These are phyloP conservation scores for Timema podura DNA, from an alignment of 2,888 invertebrate genomes.

Conservation along the genomic window DNA sequence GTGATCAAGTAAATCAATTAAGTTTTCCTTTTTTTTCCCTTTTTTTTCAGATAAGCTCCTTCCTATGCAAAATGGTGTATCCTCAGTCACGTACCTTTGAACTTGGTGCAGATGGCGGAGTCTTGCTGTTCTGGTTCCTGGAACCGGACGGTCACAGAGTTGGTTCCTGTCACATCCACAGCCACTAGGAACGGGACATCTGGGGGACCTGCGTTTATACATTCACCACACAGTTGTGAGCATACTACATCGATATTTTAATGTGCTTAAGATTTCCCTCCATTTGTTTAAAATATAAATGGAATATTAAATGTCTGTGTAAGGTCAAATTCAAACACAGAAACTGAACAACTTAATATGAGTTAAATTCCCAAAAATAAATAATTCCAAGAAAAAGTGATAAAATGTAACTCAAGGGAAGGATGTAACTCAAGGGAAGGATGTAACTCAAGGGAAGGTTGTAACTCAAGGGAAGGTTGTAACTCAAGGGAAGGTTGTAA, in stretches of 20 bases:
- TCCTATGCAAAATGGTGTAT: no score
- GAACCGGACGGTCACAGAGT: constrained; percentile 63
- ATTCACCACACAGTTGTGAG: constrained; percentile 8
- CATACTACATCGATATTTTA: not conserved
- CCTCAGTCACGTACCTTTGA: constrained; percentile 62
- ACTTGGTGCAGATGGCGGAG: constrained; percentile 82
- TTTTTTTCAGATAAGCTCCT: no score
- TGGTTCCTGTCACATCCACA: constrained; percentile 61
- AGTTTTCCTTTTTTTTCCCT: no score
- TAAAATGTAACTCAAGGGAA: no score
- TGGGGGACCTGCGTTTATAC: constrained; percentile 66
- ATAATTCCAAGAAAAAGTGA: no score
- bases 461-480: no score
- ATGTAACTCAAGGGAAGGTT: no score
- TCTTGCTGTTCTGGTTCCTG: constrained; percentile 66
- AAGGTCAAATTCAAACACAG: not conserved
- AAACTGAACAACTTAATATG: not conserved
- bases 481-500: no score
- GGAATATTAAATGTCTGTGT: no score
- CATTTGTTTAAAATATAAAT: not conserved
- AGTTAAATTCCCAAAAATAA: no score
- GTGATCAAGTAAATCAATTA: no score
- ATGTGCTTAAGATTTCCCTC: not conserved
- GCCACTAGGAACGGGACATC: constrained; percentile 75
- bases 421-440: no score